Evolutionary conservation across 2,113 vertebrate species (phyloP).

Genomic region (Stigmatopora argus): DNA sequence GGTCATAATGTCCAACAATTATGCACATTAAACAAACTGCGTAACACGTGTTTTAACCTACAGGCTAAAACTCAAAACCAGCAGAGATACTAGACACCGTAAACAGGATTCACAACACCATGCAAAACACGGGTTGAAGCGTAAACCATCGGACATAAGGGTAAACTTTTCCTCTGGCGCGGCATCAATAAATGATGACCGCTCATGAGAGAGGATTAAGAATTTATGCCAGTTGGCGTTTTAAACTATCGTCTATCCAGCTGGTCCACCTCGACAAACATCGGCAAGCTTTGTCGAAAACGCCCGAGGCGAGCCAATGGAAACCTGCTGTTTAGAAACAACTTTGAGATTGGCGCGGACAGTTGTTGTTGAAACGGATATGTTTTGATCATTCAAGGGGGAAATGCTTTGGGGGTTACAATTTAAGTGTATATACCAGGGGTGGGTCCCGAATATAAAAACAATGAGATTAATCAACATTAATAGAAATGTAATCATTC

Average conservation of each 20-base stretch:
- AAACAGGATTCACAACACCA: constrained; percentile 36
- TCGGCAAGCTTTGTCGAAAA: constrained; percentile 6
- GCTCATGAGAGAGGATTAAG: constrained; percentile 65
- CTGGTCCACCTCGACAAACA: constrained; percentile 22
- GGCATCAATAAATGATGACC: constrained; percentile 69
- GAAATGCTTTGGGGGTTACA: neutral
- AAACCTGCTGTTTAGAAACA: constrained; percentile 14
- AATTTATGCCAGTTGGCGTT: constrained; percentile 63
- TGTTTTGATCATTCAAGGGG: neutral
- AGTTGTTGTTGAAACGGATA: neutral
- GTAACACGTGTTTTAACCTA: neutral
- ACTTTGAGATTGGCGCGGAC: neutral
- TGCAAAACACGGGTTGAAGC: constrained; percentile 34
- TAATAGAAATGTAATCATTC: neutral
- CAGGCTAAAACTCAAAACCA: constrained; percentile 8
- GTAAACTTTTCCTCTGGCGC: constrained; percentile 56
- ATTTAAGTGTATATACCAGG: too few species aligned
- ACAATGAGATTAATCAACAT: too few species aligned
- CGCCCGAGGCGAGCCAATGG: constrained; percentile 28
- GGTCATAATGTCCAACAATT: neutral
- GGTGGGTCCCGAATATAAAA: too few species aligned
- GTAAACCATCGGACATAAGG: constrained; percentile 26
- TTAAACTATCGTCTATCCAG: constrained; percentile 39
- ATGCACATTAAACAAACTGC: neutral
- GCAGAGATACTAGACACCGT: constrained; percentile 38